Base-by-base conservation (phyloP, 92 coral and sea anemone species). In the Chrysogorgia sp. region DNA sequence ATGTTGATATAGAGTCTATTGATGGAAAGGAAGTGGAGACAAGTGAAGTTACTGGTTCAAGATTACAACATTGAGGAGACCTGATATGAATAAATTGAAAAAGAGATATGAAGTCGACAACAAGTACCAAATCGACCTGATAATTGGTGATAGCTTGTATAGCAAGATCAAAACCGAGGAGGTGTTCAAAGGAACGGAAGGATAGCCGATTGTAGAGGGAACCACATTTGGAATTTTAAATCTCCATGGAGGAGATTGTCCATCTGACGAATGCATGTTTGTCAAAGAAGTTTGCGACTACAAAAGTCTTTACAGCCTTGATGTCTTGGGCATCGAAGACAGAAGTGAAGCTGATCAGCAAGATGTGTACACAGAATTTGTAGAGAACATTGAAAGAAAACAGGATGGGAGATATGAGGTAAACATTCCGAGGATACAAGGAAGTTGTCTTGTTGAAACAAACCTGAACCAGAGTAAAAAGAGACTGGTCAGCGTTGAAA, bases 211-310 rank as follows among this genome's bases (percentile, higher is more conserved):
- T n/a, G n/a, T n/a, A n/a, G n/a, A n/a, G n/a, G n/a, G n/a, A n/a
- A n/a, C n/a, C n/a, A n/a, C n/a, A n/a, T n/a, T n/a, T n/a, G n/a
- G n/a, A n/a, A n/a, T n/a, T n/a, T n/a, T n/a, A n/a, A n/a, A n/a
- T n/a, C n/a, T n/a, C n/a, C n/a, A n/a, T n/a, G 86, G 82, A 37
- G 89, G 82, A 22, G 25, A 56, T 21, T 71, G 81, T 30, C 75
- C 72, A 48, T 57, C 82, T 24, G 86, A 81, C 75, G 75, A 50
- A 20, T 87, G 90, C 43, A 77, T 82, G 90, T n/a, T n/a, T n/a
- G n/a, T n/a, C n/a, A 43, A 43, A 43, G 8, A 43, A 43, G 50
- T 43, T 8, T 43, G 9, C 17, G 50, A 43, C 17, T 17, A 43
- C 50, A 17, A 43, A 43, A 43, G 17, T 8, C n/a, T n/a, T 43